A percentile compares a stretch with the other conserved stretches of the same genome.
phyloP scores from a whole-genome alignment of 1,140 invertebrate genomes.

The Apis cerana region DNA sequence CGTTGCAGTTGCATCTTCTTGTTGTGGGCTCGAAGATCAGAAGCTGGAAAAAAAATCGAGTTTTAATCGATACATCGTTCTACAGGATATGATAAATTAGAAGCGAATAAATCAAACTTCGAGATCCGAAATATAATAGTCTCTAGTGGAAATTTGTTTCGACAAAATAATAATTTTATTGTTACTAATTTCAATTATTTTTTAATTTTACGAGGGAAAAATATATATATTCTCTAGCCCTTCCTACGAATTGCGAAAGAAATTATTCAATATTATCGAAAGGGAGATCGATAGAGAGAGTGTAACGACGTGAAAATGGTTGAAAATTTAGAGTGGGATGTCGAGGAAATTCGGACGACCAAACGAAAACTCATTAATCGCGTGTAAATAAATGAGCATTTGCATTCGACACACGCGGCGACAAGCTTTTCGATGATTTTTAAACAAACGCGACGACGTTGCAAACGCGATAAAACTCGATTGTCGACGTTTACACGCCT shows the following conservation, averaged over 20 bases:
- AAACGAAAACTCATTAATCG: conserved; percentile 44
- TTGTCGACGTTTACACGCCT: conserved; percentile 59
- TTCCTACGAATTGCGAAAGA: background rate
- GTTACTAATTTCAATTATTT: no score
- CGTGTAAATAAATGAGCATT: conserved; percentile 49
- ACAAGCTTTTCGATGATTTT: conserved; percentile 48
- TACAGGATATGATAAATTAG: no score
- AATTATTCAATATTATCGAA: background rate
- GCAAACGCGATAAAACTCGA: conserved; percentile 61
- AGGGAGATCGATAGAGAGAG: background rate
- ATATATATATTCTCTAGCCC: no score
- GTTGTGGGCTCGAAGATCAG: conserved; percentile 79
- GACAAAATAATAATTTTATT: no score
- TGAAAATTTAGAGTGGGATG: conserved; percentile 2
- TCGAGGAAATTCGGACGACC: background rate
- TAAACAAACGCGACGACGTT: conserved; percentile 33
- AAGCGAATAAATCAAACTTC: no score
- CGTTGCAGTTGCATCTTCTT: conserved; percentile 84
- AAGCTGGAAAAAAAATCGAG: conserved; percentile 54
- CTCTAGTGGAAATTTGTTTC: no score
- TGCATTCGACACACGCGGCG: conserved; percentile 1
- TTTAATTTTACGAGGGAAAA: no score
- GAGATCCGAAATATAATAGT: no score
- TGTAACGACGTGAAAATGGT: conserved; percentile 11
- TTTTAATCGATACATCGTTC: no score